These are phyloP conservation scores for Dryocosmus kuriphilus DNA, from an alignment of 2,888 invertebrate genomes.

Conservation along the genomic window DNA sequence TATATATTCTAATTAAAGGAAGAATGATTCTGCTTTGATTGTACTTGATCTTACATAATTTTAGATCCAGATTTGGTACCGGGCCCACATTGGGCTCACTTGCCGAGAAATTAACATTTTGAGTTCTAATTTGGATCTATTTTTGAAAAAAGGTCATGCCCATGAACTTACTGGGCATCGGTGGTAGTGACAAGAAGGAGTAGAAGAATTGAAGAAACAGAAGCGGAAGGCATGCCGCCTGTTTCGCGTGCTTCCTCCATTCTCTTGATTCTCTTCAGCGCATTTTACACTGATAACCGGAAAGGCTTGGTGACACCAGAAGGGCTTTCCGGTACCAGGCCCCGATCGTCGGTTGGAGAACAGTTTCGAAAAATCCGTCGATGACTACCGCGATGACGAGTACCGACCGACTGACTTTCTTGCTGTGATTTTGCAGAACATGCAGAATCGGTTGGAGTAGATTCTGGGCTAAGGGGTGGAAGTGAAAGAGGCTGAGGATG, in stretches of 20 bases:
- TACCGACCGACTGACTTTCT: slow-evolving; percentile 70
- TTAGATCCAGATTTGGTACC: too few relatives aligned
- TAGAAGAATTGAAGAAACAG: slow-evolving; percentile 63
- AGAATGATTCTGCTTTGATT: not conserved
- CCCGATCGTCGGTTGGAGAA: slow-evolving; percentile 26
- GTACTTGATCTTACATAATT: too few relatives aligned
- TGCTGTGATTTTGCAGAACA: slow-evolving; percentile 74
- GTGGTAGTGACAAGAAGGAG: slow-evolving; percentile 66
- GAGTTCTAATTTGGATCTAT: not conserved
- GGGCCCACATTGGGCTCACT: not conserved
- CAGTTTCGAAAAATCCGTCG: slow-evolving; percentile 23
- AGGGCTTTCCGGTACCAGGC: slow-evolving; percentile 35
- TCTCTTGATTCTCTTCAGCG: slow-evolving; percentile 44
- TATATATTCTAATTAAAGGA: not conserved
- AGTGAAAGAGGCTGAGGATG: slow-evolving; percentile 53
- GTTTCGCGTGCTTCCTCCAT: slow-evolving; percentile 62
- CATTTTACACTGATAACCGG: slow-evolving; percentile 26
- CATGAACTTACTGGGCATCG: slow-evolving; percentile 72
- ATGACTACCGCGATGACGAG: slow-evolving; percentile 58
- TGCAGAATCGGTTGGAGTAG: slow-evolving; percentile 71
- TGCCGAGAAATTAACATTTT: not conserved
- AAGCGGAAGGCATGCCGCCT: slow-evolving; percentile 61
- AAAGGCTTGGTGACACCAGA: slow-evolving; percentile 1
- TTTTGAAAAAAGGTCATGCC: not conserved
- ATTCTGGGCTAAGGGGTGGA: slow-evolving; percentile 56